Base-by-base conservation (phyloP, 2,888 invertebrate genomes). In the Ornithoptera alexandrae region DNA sequence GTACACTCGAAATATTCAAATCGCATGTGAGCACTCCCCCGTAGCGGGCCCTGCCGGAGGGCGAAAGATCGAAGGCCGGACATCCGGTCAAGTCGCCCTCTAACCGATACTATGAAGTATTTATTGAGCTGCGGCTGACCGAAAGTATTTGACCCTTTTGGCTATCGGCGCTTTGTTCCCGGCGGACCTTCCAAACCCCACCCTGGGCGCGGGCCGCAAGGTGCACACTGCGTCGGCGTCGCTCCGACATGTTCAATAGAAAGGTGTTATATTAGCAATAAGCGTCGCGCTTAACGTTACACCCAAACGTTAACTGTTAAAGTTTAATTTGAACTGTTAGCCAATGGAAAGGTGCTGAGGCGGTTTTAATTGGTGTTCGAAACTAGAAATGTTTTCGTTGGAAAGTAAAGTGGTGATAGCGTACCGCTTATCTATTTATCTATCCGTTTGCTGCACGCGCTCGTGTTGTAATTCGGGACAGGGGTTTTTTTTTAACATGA, bases 51-150 rank as follows among this genome's bases (percentile, higher is more conserved):
- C 80, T 79, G 85, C 86, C 82, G 76, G 77, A 82, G 89, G 90
- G 89, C 87, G 79, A 83, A 82, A 88, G 90, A 89, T 88, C 90
- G 89, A 84, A 88, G 88, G 88, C 86, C 89, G 85, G 85, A 88
- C 86, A 77, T 89, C 88, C 89, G 90, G 90, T 84, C 89, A 87
- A 84, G 82, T 84, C 85, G 82, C 86, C 88, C 87, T 86, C 85
- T 84, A 85, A 85, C 88, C 87, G 88, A 89, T 91, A 90, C 89
- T 89, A 90, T 90, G 89, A 92, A 90, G 92, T 92, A 92, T 92
- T 92, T 92, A 92, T 92, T 88, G 90, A 90, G 88, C 87, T 90
- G 92, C 82, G 92, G 92, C 82, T 86, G 80, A 90, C 92, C 92
- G 78, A 86, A 90, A 85, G 86, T 90, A 91, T 90, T 92, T 88